Evolutionary conservation across 2,797 vertebrate genomes (phyloP), one percentile per base, ranked within the genome.

Genomic region (Schizopygopsis malacanthus): DNA sequence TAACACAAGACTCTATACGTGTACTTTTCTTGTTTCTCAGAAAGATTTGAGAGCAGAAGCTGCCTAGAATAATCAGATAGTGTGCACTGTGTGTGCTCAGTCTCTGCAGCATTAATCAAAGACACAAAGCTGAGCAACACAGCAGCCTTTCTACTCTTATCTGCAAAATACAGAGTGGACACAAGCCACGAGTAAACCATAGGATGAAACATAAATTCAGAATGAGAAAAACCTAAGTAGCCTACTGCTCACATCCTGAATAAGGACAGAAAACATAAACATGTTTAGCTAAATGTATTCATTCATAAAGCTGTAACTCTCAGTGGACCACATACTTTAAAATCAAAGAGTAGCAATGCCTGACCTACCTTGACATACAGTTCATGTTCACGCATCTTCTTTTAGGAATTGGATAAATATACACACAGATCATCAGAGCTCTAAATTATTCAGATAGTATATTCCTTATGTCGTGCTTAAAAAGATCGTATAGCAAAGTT

Each of bases 341-440:
- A 84, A 25, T 22, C 0, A 70, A 79, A 59, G 20, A 65, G 8
- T 11, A 28, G 41, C 13, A 9, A 37, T 39, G 28, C 12, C 6
- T 37, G 22, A 79, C 54, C 91, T 94, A 95, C 94, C 94, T 94
- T 89, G 65, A 85, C 82, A 75, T 95, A 95, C 0, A 92, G 91
- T 81, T 92, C 88, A 77, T 92, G 91, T 6, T 93, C 87, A 0
- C 25, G 72, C 37, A 87, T 87, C 92, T 92, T 89, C 41, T 85
- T 56, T 86, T 85, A 75, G 71, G 79, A 50, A 56, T 6, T n/a
- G 22, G 50, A 22, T 47, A n/a, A 81, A 70, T 85, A 82, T 86
- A 86, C 85, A 83, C 37, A 81, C 72, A 84, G 22, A 25, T 50
- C 56, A 70, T 39, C n/a, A 77, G 22, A 67, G 37, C 67, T 41